A percentile compares a stretch with the other conserved stretches of the same genome.
Conservation (phyloP, 2,113 vertebrate species). For the Heterotis niloticus region DNA sequence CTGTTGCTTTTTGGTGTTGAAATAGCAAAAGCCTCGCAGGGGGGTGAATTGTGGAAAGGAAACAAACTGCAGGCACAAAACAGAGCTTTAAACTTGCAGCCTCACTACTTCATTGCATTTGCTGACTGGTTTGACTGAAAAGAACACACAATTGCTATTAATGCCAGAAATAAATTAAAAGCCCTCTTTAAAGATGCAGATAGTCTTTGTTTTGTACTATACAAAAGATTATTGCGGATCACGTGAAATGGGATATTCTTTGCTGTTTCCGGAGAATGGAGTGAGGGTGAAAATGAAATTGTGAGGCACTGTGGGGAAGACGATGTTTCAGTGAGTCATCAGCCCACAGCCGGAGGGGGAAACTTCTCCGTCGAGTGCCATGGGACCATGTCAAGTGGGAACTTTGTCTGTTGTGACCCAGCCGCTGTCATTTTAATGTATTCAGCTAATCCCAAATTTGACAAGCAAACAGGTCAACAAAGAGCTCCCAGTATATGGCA, state of each 20-base stretch:
- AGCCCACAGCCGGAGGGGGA: neutral
- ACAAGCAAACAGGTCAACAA: no score
- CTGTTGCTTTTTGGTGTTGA: neutral
- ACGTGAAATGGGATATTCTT: neutral
- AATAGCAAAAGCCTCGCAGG: neutral
- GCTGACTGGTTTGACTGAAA: no score
- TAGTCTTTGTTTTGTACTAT: neutral
- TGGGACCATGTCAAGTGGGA: neutral
- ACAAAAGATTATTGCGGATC: neutral
- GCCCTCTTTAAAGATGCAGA: neutral
- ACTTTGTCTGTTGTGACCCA: neutral
- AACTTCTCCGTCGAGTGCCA: neutral
- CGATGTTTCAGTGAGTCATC: neutral
- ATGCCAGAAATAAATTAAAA: neutral
- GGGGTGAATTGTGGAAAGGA: no score
- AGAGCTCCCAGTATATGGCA: no score
- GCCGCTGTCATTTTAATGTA: neutral
- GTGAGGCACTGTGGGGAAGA: neutral
- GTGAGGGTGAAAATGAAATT: slow-evolving; percentile 1
- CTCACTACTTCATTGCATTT: no score
- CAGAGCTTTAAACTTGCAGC: neutral
- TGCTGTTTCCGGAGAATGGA: neutral
- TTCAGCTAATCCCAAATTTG: neutral
- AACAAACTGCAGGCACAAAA: neutral
- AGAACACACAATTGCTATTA: neutral